Conservation (phyloP, 2,888 invertebrate genomes). For the Drosophila flavopinicola region DNA sequence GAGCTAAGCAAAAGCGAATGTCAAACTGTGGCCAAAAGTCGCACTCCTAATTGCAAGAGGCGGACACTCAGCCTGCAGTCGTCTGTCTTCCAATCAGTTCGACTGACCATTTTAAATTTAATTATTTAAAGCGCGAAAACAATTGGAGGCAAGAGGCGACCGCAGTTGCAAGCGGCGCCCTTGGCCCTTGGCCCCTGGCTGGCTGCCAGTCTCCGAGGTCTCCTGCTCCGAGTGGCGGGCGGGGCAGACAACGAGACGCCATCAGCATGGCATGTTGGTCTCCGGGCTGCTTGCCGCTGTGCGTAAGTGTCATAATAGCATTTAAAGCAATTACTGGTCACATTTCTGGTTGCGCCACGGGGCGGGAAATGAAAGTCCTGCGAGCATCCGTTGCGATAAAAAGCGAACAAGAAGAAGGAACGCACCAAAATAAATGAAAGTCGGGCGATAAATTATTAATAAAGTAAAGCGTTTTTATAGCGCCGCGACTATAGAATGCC, state of each 20-base stretch:
- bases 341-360: constrained; percentile 56
- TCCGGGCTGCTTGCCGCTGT: constrained; percentile 54
- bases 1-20: constrained; percentile 1
- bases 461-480: not conserved
- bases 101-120: constrained; percentile 74
- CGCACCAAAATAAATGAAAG: constrained; percentile 30
- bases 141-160: constrained; percentile 52
- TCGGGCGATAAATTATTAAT: constrained; percentile 56
- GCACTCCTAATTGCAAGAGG: constrained; percentile 29
- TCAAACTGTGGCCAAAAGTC: constrained; percentile 23
- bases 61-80: constrained; percentile 11
- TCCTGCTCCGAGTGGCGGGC: not conserved
- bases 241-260: constrained; percentile 44
- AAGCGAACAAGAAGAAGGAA: constrained; percentile 12
- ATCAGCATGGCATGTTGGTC: constrained; percentile 5
- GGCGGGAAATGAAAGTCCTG: constrained; percentile 68
- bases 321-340: constrained; percentile 81
- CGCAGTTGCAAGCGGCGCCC: constrained; percentile 16
- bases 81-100: constrained; percentile 61
- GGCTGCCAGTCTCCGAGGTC: constrained; percentile 58
- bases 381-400: constrained; percentile 65
- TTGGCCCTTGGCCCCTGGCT: constrained; percentile 58
- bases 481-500: constrained; percentile 14
- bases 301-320: constrained; percentile 80
- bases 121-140: constrained; percentile 77